phyloP scores from a whole-genome alignment of 1,140 invertebrate species.

The Protaetia brevitarsis region DNA sequence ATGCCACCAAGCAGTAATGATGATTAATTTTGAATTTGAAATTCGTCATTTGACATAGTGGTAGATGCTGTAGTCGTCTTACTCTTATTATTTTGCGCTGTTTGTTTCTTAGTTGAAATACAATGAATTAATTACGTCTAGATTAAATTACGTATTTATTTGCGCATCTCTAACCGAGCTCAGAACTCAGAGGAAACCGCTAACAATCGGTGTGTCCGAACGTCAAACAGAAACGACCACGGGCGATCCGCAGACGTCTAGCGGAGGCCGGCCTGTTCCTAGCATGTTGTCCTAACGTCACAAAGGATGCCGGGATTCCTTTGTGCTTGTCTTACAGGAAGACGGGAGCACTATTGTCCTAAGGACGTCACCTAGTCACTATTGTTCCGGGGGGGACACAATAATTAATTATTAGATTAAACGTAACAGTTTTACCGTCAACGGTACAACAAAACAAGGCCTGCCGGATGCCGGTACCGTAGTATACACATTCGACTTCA shows the following conservation, averaged over 20 bases:
- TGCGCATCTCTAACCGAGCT: slow-evolving; percentile 9
- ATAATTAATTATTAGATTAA: slow-evolving; percentile 23
- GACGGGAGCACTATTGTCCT: slow-evolving; percentile 20
- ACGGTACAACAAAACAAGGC: neutral
- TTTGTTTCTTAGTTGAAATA: neutral
- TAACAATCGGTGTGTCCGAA: slow-evolving; percentile 21
- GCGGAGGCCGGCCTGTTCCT: slow-evolving; percentile 1
- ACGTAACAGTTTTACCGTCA: slow-evolving; percentile 13
- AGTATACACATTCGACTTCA: slow-evolving; percentile 1
- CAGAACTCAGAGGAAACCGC: neutral
- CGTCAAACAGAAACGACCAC: slow-evolving; percentile 9
- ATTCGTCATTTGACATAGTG: no score
- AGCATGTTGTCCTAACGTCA: slow-evolving; percentile 22
- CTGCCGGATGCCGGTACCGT: no score
- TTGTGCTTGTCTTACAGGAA: slow-evolving; percentile 15
- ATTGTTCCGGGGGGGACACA: neutral
- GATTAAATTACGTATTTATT: slow-evolving; percentile 6
- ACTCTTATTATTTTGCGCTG: no score
- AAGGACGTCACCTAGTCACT: slow-evolving; percentile 14
- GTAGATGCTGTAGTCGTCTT: neutral
- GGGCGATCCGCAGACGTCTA: slow-evolving; percentile 3
- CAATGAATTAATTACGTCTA: neutral
- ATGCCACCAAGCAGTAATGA: no score
- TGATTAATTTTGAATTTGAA: no score
- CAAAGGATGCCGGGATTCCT: slow-evolving; percentile 20